Base-by-base conservation (phyloP, 2,797 vertebrate genomes). In the Melanotaenia pygmaea region DNA sequence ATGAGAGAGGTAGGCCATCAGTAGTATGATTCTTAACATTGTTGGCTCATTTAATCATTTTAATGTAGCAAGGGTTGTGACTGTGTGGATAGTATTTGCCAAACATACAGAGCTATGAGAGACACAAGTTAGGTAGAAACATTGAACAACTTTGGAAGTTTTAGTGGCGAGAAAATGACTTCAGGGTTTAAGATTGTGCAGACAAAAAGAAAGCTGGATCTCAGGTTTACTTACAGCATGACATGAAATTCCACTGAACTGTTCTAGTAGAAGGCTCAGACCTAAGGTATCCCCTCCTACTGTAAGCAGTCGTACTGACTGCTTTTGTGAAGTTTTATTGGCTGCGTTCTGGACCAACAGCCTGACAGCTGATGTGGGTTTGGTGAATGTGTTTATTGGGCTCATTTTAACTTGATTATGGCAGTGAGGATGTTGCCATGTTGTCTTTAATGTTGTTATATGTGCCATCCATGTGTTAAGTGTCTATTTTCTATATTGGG, bases 1-100 rank as follows among this genome's bases (percentile, higher is more conserved):
- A 99, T 0, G 96, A 98, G 90, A 95, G 96, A 97, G 98, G 98
- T 99, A 96, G 76, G 86, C 56, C 51, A 40, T 37, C 61, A 50
- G 51, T 16, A 1, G 68, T 8, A 45, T 64, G 58, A 32, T 60
- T 54, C 14, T 68, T 28, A 50, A 50, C 62, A 12, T 37, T 59
- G 22, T 37, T 63, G 34, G 40, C 38, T 43, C 32, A 26, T 22
- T 50, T 0, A 18, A 43, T 54, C 7, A 35, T 65, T 28, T 0
- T 47, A 65, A 34, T 20, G 20, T 13, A 59, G 28, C 5, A 18
- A 34, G 3, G 60, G 28, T 57, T 26, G 24, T 64, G 60, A 53
- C 54, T 68, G 30, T 56, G 53, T 16, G 40, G 50, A 53, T 18
- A 45, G 37, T 16, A 18, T 68, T 6, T 47, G 2, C 18, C 32